Base-by-base conservation (phyloP, 30 jellyfish, hydroid and myxozoan species). In the Calvadosia cruxmelitensis region DNA sequence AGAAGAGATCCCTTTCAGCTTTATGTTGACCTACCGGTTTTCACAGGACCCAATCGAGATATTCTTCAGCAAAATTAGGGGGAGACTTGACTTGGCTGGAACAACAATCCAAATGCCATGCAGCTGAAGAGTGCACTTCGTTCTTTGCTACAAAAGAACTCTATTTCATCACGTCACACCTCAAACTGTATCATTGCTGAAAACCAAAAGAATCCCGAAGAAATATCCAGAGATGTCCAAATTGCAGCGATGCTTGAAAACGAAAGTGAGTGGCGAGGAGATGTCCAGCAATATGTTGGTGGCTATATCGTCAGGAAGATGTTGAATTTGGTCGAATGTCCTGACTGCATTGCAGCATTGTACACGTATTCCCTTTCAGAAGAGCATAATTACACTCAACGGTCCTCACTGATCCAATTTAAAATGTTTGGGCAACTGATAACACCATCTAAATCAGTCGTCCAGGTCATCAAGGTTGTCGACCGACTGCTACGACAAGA, bases 1-100 rank as follows among this genome's bases (percentile, higher is more conserved):
- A n/a, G n/a, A n/a, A n/a, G n/a, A n/a, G n/a, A n/a, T n/a, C n/a
- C n/a, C n/a, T n/a, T n/a, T n/a, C 32, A 74, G 29, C 26, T 67
- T 16, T 49, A 48, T 76, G 12, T 29, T 34, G 1, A 65, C 73
- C 15, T 76, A 76, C 33, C 34, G 74, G 1, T 76, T 66, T 31
- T 67, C 74, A 3, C 72, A 67, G 35, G 73, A 67, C 30, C 26
- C 20, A 0, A 34, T 66, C 25, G 86, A 66, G 62, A 66, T 76
- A 65, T 67, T 3, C 35, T 76, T 76, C 30, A 36, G 80, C 20
- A 66, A 49, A 33, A 66, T 76, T 33, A 79, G 73, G 13, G 50
- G 86, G n/a, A n/a, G n/a, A n/a, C n/a, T 76, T 73, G 80, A 2
- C 33, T 66, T 42, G 81, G 81, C 30, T 76, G 80, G 79, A 65